Percentiles rank a stretch among this genome's conserved stretches.
Evolutionary conservation across 1,140 invertebrate species (phyloP).

Genomic region (Drosophila sechellia): DNA sequence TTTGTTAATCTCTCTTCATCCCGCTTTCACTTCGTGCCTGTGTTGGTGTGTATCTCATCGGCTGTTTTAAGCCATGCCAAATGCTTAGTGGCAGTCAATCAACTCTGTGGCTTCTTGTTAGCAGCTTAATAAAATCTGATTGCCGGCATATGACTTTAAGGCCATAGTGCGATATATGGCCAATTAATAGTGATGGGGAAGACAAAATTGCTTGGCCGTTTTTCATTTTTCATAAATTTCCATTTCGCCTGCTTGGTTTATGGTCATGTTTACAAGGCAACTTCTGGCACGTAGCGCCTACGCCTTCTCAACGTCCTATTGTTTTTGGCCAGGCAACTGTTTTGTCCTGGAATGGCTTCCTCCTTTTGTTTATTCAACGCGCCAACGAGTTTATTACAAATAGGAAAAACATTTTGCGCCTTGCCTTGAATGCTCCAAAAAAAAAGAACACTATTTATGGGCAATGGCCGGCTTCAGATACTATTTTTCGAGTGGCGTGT

Average conservation of each 20-base stretch:
- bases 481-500: conserved; percentile 57
- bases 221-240: conserved; percentile 60
- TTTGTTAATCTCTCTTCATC: conserved; percentile 20
- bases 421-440: neutral
- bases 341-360: conserved; percentile 56
- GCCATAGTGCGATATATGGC: conserved; percentile 1
- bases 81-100: conserved; percentile 37
- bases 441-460: conserved; percentile 74
- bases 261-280: conserved; percentile 73
- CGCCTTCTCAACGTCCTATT: conserved; percentile 71
- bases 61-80: conserved; percentile 20
- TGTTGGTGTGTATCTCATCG: conserved; percentile 3
- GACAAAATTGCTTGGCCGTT: conserved; percentile 40
- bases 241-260: conserved; percentile 51
- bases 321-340: conserved; percentile 68
- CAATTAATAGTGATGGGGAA: conserved; percentile 7
- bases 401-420: conserved; percentile 66
- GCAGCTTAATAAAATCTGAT: conserved; percentile 42
- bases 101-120: conserved; percentile 37
- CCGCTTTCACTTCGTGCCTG: neutral
- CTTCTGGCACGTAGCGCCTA: conserved; percentile 66
- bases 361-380: conserved; percentile 70
- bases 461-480: conserved; percentile 65
- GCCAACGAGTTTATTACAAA: conserved; percentile 79
- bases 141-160: conserved; percentile 23